phyloP scores from a whole-genome alignment of 2,797 vertebrate genomes.

The Ambastaia sidthimunki region DNA sequence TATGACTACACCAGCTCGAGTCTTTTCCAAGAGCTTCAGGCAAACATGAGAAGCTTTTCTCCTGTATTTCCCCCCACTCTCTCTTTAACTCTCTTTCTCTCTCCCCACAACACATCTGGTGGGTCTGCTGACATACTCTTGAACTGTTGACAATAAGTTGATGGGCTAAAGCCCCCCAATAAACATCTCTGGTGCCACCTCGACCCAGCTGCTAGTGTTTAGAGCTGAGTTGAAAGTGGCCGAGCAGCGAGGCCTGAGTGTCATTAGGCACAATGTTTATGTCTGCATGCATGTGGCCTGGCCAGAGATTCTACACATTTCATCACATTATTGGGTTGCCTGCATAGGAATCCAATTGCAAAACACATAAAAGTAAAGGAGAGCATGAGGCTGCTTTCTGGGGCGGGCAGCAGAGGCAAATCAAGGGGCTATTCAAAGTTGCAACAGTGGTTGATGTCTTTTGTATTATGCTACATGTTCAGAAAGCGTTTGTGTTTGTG shows the following conservation, averaged over 20 bases:
- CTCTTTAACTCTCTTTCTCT: slow-evolving; percentile 43
- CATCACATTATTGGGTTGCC: slow-evolving; percentile 71
- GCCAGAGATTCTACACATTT: slow-evolving; percentile 70
- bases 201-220: slow-evolving; percentile 79
- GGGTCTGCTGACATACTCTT: slow-evolving; percentile 77
- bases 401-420: slow-evolving; percentile 48
- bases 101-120: slow-evolving; percentile 57
- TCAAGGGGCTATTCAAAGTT: slow-evolving; percentile 51
- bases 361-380: slow-evolving; percentile 65
- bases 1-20: slow-evolving; percentile 1
- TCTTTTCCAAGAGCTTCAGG: slow-evolving; percentile 24
- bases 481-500: slow-evolving; percentile 28
- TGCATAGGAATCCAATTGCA: slow-evolving; percentile 59
- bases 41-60: slow-evolving; percentile 17
- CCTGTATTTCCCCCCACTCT: slow-evolving; percentile 43
- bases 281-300: slow-evolving; percentile 82
- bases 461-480: slow-evolving; percentile 45
- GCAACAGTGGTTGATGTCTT: slow-evolving; percentile 49
- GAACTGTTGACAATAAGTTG: slow-evolving; percentile 83
- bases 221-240: slow-evolving; percentile 58
- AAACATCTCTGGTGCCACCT: slow-evolving; percentile 83
- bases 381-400: slow-evolving; percentile 43
- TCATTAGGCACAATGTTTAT: slow-evolving; percentile 83
- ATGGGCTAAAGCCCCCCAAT: slow-evolving; percentile 81
- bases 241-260: slow-evolving; percentile 70